Evolutionary conservation across 2,797 vertebrate genomes (phyloP), one percentile per base, ranked within the genome.

Genomic region (Momotus momota): DNA sequence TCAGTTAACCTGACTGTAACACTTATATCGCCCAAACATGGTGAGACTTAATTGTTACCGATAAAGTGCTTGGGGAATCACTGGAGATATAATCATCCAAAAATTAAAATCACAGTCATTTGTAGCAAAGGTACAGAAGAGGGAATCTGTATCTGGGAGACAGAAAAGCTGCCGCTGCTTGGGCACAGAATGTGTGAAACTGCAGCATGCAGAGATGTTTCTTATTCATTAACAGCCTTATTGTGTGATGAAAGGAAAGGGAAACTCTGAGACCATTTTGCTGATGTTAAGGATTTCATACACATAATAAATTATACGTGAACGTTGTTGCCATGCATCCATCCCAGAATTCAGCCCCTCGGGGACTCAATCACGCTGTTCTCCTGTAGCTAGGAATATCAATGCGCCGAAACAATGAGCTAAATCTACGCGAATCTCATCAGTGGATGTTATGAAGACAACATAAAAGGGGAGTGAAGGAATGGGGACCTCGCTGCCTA

Each of bases 281-380:
- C 96, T 94, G 96, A 95, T 92, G 93, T 69, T 62, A 35, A 92
- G 92, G 78, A 51, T 96, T 96, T 95, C 86, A 69, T 40, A 58
- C 69, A 85, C 88, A 87, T 55, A 78, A 90, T 93, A 94, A 95
- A 97, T 94, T 82, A 80, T 48, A 82, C 0, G 74, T 69, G 95
- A 92, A n/a, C 1, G 0, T 55, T 6, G 78, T 74, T 85, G 92
- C 91, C 78, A 10, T 41, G 88, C 90, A 69, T 94, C 92, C 81
- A 55, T 83, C 79, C 86, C 74, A 54, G 88, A 46, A 67, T 20
- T 78, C 83, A 92, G 90, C 83, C 88, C 93, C 93, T 61, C 45
- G 0, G 95, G 93, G 94, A 49, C 74, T 87, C 91, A 58, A 6
- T 80, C 93, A 12, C 2, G 66, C 94, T 71, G 81, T 8, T 95